These are phyloP conservation scores for Nymphalis urticae DNA, from an alignment of 2,888 invertebrate species.

Conservation along the genomic window DNA sequence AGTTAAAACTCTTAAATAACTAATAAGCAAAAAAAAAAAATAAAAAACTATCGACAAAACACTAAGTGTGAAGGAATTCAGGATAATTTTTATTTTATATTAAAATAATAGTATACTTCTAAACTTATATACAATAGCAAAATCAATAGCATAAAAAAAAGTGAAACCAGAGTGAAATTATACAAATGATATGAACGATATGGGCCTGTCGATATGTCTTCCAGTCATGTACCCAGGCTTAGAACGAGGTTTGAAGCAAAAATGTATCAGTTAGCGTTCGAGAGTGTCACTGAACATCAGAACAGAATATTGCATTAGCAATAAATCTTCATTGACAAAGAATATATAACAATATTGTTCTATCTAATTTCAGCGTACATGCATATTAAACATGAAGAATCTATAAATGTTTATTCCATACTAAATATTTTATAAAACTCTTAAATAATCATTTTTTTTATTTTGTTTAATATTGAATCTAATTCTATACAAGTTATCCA, in stretches of 20 bases:
- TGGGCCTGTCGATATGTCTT: neutral
- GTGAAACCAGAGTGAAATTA: slow-evolving; percentile 3
- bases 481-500: slow-evolving; percentile 67
- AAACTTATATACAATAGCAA: slow-evolving; percentile 21
- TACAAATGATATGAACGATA: slow-evolving; percentile 4
- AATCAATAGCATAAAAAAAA: neutral
- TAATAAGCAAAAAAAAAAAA: slow-evolving; percentile 43
- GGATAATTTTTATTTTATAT: slow-evolving; percentile 2
- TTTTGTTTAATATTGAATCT: slow-evolving; percentile 63
- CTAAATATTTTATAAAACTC: slow-evolving; percentile 68
- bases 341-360: slow-evolving; percentile 59
- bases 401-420: slow-evolving; percentile 63
- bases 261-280: slow-evolving; percentile 17
- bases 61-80: slow-evolving; percentile 7
- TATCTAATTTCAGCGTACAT: slow-evolving; percentile 73
- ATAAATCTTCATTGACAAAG: slow-evolving; percentile 24
- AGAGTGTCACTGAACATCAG: slow-evolving; percentile 48
- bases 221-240: slow-evolving; percentile 30
- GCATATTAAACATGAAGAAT: slow-evolving; percentile 53
- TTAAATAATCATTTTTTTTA: slow-evolving; percentile 54
- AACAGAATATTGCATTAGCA: slow-evolving; percentile 32
- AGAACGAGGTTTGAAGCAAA: slow-evolving; percentile 27
- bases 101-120: slow-evolving; percentile 17
- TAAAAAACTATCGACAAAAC: slow-evolving; percentile 30
- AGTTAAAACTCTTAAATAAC: slow-evolving; percentile 47